phyloP scores from a whole-genome alignment of 1,140 invertebrate species.

The Riptortus pedestris region DNA sequence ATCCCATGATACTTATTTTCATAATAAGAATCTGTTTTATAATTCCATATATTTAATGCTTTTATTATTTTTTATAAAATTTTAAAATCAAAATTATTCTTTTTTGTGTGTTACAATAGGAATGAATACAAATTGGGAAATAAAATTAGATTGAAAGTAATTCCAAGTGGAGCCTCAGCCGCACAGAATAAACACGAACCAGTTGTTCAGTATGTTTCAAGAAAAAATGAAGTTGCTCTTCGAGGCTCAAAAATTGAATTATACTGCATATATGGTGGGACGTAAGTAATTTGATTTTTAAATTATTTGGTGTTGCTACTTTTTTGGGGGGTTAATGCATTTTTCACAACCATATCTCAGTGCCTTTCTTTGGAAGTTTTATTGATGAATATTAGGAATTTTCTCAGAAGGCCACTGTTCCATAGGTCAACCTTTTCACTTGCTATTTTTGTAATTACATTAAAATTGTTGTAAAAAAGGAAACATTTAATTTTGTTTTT shows the following conservation, averaged over 20 bases:
- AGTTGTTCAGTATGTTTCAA: slow-evolving; percentile 67
- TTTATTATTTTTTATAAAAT: too few species aligned
- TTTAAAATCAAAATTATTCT: too few species aligned
- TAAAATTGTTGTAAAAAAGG: too few species aligned
- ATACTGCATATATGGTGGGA: slow-evolving; percentile 84
- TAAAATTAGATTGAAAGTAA: slow-evolving; percentile 64
- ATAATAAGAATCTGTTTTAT: too few species aligned
- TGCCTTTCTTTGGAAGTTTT: too few species aligned
- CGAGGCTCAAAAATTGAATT: slow-evolving; percentile 70
- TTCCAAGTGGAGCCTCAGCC: slow-evolving; percentile 59
- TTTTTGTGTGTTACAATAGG: slow-evolving; percentile 36
- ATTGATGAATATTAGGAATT: too few species aligned
- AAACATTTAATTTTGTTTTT: not conserved
- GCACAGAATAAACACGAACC: slow-evolving; percentile 67
- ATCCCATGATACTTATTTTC: too few species aligned
- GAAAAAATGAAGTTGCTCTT: slow-evolving; percentile 73
- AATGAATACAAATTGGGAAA: slow-evolving; percentile 88
- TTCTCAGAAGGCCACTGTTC: too few species aligned
- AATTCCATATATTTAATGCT: too few species aligned
- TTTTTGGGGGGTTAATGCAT: not conserved
- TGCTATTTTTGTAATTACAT: too few species aligned
- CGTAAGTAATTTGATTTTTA: slow-evolving; percentile 50
- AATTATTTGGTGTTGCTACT: slow-evolving; percentile 13
- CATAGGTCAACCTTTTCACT: too few species aligned
- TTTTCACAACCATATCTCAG: too few species aligned